Base-by-base conservation (phyloP, 1,140 invertebrate species). In the Dendrolimus punctatus region DNA sequence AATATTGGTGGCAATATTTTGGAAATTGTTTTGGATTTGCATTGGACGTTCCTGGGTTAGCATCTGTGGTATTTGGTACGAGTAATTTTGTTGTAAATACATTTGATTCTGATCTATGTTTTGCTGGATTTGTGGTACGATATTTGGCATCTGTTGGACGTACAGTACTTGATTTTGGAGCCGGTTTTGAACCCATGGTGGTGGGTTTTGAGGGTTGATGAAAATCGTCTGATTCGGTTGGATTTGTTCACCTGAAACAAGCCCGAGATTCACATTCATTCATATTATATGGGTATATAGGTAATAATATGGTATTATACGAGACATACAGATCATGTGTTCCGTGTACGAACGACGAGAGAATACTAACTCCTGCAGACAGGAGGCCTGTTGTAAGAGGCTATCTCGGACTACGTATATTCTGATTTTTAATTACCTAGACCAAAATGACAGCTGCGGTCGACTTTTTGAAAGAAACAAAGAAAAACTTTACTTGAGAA, bases 101-200 rank as follows among this genome's bases (percentile, higher is more conserved):
- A 82, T 50, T 58, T 76, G 76, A 57, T 73, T 81, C 39, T 75
- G 79, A 42, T 80, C 78, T 46, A 80, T 59, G 8, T 69, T 69
- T 40, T 73, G 79, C 49, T 73, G 78, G 5, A 71, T 51, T 48
- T 63, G 55, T 2, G 65, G 65, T 39, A 77, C 55, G 8, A 72
- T 70, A 37, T 71, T 69, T 57, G 71, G 70, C 49, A 76, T 54
- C 39, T 81, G 74, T 51, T 83, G 82, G 40, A 85, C 76, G 58
- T 83, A 83, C 40, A 82, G 60, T 4, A 83, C 69, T 57, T 71
- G 78, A 51, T 76, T 81, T 51, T 76, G 75, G 38, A 62, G 53
- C 41, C 72, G 67, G 72, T 83, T 82, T 52, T 85, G 77, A 39
- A 73, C 71, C 80, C 80, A 85, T 66, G 82, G 81, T 51, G 81